Evolutionary conservation across 2,113 vertebrate species (phyloP), one percentile per base, ranked within the genome.

Genomic region (Ochotona curzoniae): DNA sequence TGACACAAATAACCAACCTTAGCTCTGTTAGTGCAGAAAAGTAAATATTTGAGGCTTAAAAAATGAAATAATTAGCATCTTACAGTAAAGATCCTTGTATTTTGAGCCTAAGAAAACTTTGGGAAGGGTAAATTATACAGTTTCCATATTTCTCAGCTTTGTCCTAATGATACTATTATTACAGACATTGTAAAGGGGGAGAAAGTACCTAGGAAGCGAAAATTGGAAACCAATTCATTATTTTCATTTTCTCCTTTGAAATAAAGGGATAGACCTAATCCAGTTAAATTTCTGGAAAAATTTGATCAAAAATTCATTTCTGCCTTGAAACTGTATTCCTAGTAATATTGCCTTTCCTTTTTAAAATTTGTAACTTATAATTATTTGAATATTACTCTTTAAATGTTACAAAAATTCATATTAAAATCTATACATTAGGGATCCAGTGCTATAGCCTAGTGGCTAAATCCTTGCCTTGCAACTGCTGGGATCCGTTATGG

Each of bases 261-360:
- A 83, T 71, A 10, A 82, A 94, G 95, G 6, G 12, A 1, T 67
- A 67, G 14, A 54, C 63, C 79, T 26, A 9, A 78, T 69, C 30
- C 54, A 92, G 28, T 84, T 91, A 75, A 61, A 60, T 85, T 90
- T 94, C 66, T 88, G 21, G 20, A 76, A 93, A 44, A 12, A 44
- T 38, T 67, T 83, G 74, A 83, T 83, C 8, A 21, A 82, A 96
- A 89, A 75, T 81, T 74, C 6, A 74, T 21, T 96, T 73, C 86
- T 11, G 74, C 78, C 90, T 93, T 94, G 57, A 92, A 90, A 91
- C 18, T 75, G 74, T 35, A 75, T 49, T 47, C 18, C 87, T 88
- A 10, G 20, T 74, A 38, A 54, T 61, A 61, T 54, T 84, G 87
- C 78, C 26, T 87, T 76, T 89, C 69, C 7, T 83, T 64, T 86